Evolutionary conservation across 2,888 invertebrate genomes (phyloP).

Genomic region (Onchidella celtica): DNA sequence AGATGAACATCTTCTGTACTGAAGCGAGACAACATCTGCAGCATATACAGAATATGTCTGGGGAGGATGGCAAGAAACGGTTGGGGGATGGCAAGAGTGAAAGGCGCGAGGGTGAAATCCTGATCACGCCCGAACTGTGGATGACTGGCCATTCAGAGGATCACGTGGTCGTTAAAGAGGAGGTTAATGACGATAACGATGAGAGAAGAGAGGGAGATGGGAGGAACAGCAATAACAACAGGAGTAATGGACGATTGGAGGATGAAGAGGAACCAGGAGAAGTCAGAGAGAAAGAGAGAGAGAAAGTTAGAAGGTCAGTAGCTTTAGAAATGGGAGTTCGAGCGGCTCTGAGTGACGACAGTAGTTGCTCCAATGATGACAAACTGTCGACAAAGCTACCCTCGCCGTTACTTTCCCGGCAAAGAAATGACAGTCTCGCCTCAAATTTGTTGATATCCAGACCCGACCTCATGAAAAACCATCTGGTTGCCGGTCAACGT

Average conservation of each 20-base stretch:
- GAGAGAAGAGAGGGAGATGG: neutral
- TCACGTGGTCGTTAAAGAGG: conserved; percentile 36
- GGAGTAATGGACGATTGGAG: neutral
- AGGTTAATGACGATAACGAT: conserved; percentile 43
- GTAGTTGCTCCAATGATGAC: conserved; percentile 34
- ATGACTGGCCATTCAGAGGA: conserved; percentile 77
- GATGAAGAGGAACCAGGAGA: neutral
- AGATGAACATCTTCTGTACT: conserved; percentile 97
- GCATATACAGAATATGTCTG: conserved; percentile 82
- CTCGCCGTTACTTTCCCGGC: neutral
- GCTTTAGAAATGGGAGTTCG: neutral
- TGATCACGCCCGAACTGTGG: conserved; percentile 96
- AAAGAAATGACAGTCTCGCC: neutral
- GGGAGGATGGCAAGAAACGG: conserved; percentile 46
- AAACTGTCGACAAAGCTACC: neutral
- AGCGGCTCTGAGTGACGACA: conserved; percentile 23
- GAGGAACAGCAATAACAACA: neutral
- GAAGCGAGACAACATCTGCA: conserved; percentile 94
- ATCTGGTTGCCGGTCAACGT: neutral
- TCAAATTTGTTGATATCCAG: neutral
- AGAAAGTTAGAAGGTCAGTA: neutral
- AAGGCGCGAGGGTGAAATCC: conserved; percentile 68
- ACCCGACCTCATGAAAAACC: neutral
- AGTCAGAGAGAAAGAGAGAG: conserved; percentile 28
- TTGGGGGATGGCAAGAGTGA: conserved; percentile 53